Evolutionary conservation across 2,888 invertebrate species (phyloP).

Genomic region (Seira sanloemensis): DNA sequence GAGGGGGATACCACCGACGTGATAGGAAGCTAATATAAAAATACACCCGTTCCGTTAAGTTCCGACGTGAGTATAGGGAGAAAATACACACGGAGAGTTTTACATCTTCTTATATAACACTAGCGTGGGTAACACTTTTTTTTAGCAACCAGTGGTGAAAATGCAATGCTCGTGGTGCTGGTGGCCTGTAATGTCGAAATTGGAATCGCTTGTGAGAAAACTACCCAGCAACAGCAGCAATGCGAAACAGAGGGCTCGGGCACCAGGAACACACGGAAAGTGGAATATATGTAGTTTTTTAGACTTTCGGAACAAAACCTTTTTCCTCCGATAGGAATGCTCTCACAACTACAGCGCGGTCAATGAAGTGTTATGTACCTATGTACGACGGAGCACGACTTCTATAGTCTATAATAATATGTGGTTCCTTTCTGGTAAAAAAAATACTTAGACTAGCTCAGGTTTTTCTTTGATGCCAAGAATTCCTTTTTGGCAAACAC

Average conservation of each 20-base stretch:
- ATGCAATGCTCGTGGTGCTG: not conserved
- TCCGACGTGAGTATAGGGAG: not conserved
- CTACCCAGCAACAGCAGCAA: slow-evolving; percentile 62
- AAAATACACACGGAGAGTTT: no score
- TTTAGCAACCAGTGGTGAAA: slow-evolving; percentile 62
- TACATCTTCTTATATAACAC: slow-evolving; percentile 18
- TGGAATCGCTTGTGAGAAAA: slow-evolving; percentile 5
- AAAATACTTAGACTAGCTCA: not conserved
- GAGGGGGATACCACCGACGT: not conserved
- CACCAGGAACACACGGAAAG: slow-evolving; percentile 20
- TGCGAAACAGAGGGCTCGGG: slow-evolving; percentile 50
- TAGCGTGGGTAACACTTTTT: not conserved
- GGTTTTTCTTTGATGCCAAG: not conserved
- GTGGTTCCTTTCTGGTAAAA: not conserved
- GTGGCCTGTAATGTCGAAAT: not conserved
- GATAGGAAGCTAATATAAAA: not conserved
- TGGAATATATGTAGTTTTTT: not conserved
- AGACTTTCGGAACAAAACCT: not conserved
- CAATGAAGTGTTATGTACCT: not conserved
- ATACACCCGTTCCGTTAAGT: not conserved
- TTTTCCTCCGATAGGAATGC: not conserved
- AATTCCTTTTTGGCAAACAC: slow-evolving; percentile 56
- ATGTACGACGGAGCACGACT: not conserved
- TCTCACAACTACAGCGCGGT: not conserved
- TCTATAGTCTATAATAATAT: not conserved